A percentile compares a stretch with the other conserved stretches of the same genome.
Conservation (phyloP, 2,797 vertebrate species). For the Macropodus opercularis region DNA sequence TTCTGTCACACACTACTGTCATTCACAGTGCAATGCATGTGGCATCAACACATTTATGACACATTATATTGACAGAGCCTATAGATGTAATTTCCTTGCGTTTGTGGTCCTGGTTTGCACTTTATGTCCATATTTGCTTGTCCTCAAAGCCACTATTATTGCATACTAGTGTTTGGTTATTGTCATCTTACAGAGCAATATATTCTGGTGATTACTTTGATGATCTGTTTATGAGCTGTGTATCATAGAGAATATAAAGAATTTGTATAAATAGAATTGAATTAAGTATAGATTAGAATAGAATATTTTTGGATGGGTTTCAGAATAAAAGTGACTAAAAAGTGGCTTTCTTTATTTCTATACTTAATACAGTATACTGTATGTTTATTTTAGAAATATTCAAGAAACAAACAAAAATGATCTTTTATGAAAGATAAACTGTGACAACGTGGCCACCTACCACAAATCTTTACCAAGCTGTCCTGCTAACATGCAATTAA, state of each 20-base stretch:
- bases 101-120: slow-evolving; percentile 54
- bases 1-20: not conserved
- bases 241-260: not conserved
- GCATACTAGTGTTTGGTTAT: slow-evolving; percentile 1
- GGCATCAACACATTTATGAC: not conserved
- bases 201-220: not conserved
- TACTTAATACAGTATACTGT: not conserved
- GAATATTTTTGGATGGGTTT: slow-evolving; percentile 50
- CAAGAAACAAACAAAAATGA: too few relatives aligned
- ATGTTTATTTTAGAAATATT: too few relatives aligned
- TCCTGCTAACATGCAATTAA: too few relatives aligned
- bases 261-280: not conserved
- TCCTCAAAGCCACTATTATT: slow-evolving; percentile 1
- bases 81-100: not conserved
- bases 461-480: too few relatives aligned
- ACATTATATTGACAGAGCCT: not conserved
- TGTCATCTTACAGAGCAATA: not conserved
- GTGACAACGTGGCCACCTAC: too few relatives aligned
- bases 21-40: not conserved
- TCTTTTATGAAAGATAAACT: too few relatives aligned
- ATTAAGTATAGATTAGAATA: slow-evolving; percentile 21
- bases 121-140: slow-evolving; percentile 59
- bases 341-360: not conserved
- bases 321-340: slow-evolving; percentile 46
- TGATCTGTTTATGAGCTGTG: too few relatives aligned